phyloP scores from a whole-genome alignment of 37 sponge, comb jelly and placozoan genomes.

The Mnemiopsis leidyi region DNA sequence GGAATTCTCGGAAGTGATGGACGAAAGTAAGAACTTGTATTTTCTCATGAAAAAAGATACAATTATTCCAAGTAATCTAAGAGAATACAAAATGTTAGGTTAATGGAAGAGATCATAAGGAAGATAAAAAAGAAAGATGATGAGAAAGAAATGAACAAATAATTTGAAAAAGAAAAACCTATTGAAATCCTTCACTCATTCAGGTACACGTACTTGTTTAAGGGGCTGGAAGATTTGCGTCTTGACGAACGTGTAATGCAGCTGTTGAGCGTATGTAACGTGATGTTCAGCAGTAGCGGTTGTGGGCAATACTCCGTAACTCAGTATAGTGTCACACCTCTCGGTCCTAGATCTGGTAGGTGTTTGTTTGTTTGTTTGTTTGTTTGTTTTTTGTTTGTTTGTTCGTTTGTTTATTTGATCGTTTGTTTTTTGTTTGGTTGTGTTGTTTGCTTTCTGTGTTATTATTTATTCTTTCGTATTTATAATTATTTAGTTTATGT shows the following conservation, averaged over 20 bases:
- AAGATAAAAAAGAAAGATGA: too few species aligned
- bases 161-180: neutral
- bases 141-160: too few species aligned
- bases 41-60: too few species aligned
- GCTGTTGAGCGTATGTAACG: slow-evolving; percentile 91
- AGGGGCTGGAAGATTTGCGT: slow-evolving; percentile 93
- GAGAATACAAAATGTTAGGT: too few species aligned
- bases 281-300: slow-evolving; percentile 80
- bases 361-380: neutral
- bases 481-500: neutral
- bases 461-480: neutral
- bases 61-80: too few species aligned
- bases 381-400: neutral
- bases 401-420: neutral
- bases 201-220: slow-evolving; percentile 94
- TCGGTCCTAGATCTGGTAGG: slow-evolving; percentile 85
- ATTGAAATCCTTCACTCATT: neutral
- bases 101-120: too few species aligned
- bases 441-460: too few species aligned
- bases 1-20: slow-evolving; percentile 96
- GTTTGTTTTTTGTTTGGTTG: neutral
- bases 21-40: slow-evolving; percentile 67
- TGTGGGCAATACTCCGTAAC: slow-evolving; percentile 69
- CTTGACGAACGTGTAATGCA: slow-evolving; percentile 99
- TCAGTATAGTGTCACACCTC: slow-evolving; percentile 96